Percentiles rank a stretch among this genome's conserved stretches.
Evolutionary conservation across 2,113 vertebrate species (phyloP).

Genomic region (Tautogolabrus adspersus): DNA sequence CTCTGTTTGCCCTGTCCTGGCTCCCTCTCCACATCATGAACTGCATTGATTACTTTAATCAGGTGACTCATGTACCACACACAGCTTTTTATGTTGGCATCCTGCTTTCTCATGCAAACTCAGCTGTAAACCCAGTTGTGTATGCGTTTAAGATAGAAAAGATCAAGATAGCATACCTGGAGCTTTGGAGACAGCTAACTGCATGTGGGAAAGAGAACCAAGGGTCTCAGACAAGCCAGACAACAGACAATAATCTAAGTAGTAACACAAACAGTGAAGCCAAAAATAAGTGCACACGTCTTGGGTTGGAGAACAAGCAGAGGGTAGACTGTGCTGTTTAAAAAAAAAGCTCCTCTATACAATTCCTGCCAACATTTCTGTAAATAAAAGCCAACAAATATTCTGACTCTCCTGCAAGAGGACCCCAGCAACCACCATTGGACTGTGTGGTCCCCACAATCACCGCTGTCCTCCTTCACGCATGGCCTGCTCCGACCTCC

Average conservation of each 20-base stretch:
- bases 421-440: no score
- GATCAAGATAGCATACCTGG: constrained; percentile 84
- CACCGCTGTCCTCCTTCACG: no score
- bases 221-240: constrained; percentile 34
- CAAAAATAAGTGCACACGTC: neutral
- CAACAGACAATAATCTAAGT: constrained; percentile 47
- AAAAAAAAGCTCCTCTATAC: no score
- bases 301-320: neutral
- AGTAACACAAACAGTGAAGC: constrained; percentile 25
- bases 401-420: neutral
- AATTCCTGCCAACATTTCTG: no score
- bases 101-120: constrained; percentile 88
- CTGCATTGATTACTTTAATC: constrained; percentile 76
- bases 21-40: constrained; percentile 88
- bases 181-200: constrained; percentile 67
- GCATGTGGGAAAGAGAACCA: constrained; percentile 34
- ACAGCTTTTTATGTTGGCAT: constrained; percentile 76
- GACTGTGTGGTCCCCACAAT: no score
- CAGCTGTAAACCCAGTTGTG: constrained; percentile 90
- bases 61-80: accelerated
- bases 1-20: constrained; percentile 88
- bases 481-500: no score
- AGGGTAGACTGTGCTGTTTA: no score
- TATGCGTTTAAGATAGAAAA: constrained; percentile 90
- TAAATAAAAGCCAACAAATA: neutral